Base-by-base conservation (phyloP, 2,113 vertebrate genomes). In the Phalacrocorax aristotelis region DNA sequence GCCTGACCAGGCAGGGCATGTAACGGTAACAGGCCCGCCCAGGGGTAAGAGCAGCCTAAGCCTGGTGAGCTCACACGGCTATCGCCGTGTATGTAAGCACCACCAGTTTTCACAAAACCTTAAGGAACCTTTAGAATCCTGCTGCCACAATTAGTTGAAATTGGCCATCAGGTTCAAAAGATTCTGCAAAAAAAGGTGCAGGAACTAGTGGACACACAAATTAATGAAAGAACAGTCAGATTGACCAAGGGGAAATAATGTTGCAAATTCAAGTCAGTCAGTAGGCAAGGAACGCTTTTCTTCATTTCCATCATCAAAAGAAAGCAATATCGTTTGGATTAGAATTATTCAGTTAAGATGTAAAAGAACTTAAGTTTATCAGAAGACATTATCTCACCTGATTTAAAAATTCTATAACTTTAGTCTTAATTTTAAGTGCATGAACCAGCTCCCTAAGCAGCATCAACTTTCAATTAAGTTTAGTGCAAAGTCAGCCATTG, bases 1-100 rank as follows among this genome's bases (percentile, higher is more conserved):
- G 38, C 38, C 38, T 44, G 48, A 48, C 8, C 32, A 26, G 13
- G 38, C 44, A 65, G 32, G 6, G 29, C 18, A 21, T 7, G 19
- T 32, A 36, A 38, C 1, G 3, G 16, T 15, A 42, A 51, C 19
- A 20, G 21, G 10, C 30, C 40, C 0, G 0, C 15, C 32, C 20
- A 40, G 23, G n/a, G 18, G 19, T 15, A n/a, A 22, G 21, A 9
- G 49, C 15, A 40, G 46, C 29, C 7, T 20, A 34, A 68, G 11
- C 32, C 76, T 68, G 32, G 19, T 30, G 32, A 82, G 12, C 10
- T 83, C 44, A 57, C 0, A 1, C 0, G 11, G 7, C 57, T 74
- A 21, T 74, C 29, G 26, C 16, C 36, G 12, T 15, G 17, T 42
- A 74, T 15, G 17, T 38, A 74, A 74, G 9, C 18, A 36, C 23